Evolutionary conservation across 2,113 vertebrate genomes (phyloP).

Genomic region (Tetraodon nigroviridis): DNA sequence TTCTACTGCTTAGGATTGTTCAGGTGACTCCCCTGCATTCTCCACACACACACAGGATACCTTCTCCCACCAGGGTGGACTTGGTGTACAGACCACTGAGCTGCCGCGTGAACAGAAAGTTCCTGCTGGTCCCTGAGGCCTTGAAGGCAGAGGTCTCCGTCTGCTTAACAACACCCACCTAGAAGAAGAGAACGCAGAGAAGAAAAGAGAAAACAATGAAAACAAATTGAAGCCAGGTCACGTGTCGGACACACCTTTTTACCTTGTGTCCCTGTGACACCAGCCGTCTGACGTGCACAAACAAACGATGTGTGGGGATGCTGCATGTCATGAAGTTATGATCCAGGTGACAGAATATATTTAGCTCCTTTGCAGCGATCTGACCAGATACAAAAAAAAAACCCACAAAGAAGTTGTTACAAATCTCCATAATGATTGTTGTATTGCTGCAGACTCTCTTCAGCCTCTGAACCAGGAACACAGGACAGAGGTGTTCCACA

Average conservation of each 20-base stretch:
- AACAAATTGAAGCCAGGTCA: rapidly evolving
- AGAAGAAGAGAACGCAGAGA: neutral
- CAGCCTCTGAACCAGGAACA: neutral
- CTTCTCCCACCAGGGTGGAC: constrained; percentile 95
- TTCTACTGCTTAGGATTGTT: neutral
- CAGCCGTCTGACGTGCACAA: constrained; percentile 88
- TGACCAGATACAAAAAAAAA: constrained; percentile 33
- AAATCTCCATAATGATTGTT: no score
- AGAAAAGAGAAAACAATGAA: neutral
- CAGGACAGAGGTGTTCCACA: neutral
- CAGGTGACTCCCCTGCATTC: neutral
- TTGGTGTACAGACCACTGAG: constrained; percentile 93
- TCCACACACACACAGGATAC: constrained; percentile 77
- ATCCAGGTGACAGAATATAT: constrained; percentile 89
- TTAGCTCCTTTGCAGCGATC: constrained; percentile 89
- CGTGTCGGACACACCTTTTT: neutral
- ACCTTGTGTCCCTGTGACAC: constrained; percentile 97
- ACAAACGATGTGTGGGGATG: constrained; percentile 89
- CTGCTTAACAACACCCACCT: constrained; percentile 97
- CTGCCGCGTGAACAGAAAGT: constrained; percentile 85
- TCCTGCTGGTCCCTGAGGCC: constrained; percentile 86
- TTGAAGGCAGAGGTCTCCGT: constrained; percentile 94
- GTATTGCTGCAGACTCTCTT: no score
- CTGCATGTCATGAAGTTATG: constrained; percentile 99
- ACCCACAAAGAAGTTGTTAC: no score